Base-by-base conservation (phyloP, 1,140 invertebrate genomes). In the Tribolium madens region DNA sequence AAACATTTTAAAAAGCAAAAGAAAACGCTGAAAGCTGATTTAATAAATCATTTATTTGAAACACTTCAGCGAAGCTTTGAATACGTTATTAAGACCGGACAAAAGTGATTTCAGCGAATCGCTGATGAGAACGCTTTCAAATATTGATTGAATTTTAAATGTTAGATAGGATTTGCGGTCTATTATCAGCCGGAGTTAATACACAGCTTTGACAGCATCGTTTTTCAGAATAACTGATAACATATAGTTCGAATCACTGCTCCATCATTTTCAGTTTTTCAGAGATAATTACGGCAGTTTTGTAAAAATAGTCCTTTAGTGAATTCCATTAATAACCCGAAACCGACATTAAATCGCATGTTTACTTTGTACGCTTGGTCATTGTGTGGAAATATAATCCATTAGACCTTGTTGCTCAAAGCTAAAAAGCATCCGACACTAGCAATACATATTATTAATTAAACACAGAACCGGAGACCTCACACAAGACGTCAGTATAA, bases 1-100 rank as follows among this genome's bases (percentile, higher is more conserved):
- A 14, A 33, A 64, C 57, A 33, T 64, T 64, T 64, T 64, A 36
- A 64, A 64, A 60, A n/a, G 53, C 4, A 64, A 64, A 64, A 64
- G 57, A 33, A n/a, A 64, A 33, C 13, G 57, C 26, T 13, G 26
- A 64, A 64, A 9, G 14, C 21, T 13, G 57, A 64, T 64, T 64
- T 64, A 33, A 64, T 64, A 64, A 64, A 64, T 64, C 26, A 64
- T 64, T 64, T 64, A 64, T 31, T 26, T n/a, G 21, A 18, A n/a
- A 26, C n/a, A 64, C 52, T 17, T 26, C 52, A 21, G 15, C 7
- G n/a, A 57, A 57, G 36, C 36, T 7, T 9, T 42, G 36, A 42
- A 42, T 42, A 42, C 36, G n/a, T 42, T 42, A 42, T 42, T 42
- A 42, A 42, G 36, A 42, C 36, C 36, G n/a, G 36, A 42, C 36